Evolutionary conservation across 2,797 vertebrate species (phyloP), one percentile per base, ranked within the genome.

Genomic region (Ctenopoma multispine): DNA sequence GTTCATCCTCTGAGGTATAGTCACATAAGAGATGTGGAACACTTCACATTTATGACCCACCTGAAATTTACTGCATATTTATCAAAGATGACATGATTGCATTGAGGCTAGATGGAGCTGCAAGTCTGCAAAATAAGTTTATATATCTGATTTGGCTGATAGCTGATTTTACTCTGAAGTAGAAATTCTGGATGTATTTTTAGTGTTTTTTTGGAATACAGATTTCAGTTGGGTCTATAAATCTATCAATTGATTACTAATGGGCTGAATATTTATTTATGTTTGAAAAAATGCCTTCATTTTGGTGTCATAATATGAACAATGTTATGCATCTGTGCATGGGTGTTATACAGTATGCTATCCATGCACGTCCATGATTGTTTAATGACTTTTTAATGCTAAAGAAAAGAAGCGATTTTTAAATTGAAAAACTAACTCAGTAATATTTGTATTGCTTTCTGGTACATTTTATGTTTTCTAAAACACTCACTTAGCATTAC

Each of bases 1-100:
- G 95, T 90, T 96, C 97, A 81, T 97, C 98, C 92, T 91, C 96
- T 93, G 98, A 99, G 98, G 98, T 99, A 99, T 94, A 77, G 95
- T 98, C 95, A 94, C 90, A 90, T 85, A 85, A 43, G 86, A 81
- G 89, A 84, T 84, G 86, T 89, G 88, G 86, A 86, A 73, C 69
- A 31, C 38, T 54, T 18, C 60, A 50, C 18, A 4, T 48, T 49
- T 17, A 23, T 31, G 29, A 31, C 29, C 29, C 5, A 31, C 29
- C 7, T 31, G 29, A 31, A 31, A 31, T 31, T 6, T 31, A 5
- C 38, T 13, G 38, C 13, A 15, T 5, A 13, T 41, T 38, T 38
- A 38, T 38, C 10, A 38, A 38, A 31, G 29, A 6, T 31, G 29
- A 31, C 29, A 31, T 31, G 29, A 31, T 31, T 1, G 0, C 6